These are phyloP conservation scores for Glossosoma conforme DNA, from an alignment of 1,140 invertebrate genomes.

Conservation along the genomic window DNA sequence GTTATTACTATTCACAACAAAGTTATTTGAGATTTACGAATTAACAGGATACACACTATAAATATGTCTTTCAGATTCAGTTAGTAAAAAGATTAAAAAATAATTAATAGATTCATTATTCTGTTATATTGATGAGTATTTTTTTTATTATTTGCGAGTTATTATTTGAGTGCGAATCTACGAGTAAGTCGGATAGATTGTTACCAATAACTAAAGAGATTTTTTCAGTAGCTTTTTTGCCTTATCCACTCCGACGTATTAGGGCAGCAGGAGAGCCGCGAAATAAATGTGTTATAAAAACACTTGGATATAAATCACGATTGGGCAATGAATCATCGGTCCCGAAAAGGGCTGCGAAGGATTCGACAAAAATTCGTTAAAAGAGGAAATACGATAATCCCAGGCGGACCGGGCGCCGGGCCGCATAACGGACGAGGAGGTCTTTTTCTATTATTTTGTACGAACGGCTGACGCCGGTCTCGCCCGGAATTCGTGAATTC, in stretches of 20 bases:
- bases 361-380: constrained; percentile 27
- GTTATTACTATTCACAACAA: no score
- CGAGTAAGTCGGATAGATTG: constrained; percentile 11
- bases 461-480: constrained; percentile 6
- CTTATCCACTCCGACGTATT: constrained; percentile 21
- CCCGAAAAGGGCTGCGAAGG: constrained; percentile 15
- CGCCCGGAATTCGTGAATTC: constrained; percentile 14
- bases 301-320: constrained; percentile 25
- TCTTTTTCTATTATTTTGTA: constrained; percentile 16
- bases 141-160: no score
- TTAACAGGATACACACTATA: no score
- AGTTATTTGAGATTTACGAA: no score
- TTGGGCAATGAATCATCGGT: constrained; percentile 22
- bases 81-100: no score
- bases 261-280: constrained; percentile 22
- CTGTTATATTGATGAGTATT: no score
- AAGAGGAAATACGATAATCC: constrained; percentile 28
- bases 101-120: no score
- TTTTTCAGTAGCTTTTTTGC: constrained; percentile 16
- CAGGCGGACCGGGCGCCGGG: constrained; percentile 13
- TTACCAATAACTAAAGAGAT: constrained; percentile 18
- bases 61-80: no score
- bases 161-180: no score
- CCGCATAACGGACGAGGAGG: constrained; percentile 12
- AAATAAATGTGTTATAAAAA: constrained; percentile 29